These are phyloP conservation scores for Danionella cerebrum DNA, from an alignment of 2,113 vertebrate species.

Conservation along the genomic window DNA sequence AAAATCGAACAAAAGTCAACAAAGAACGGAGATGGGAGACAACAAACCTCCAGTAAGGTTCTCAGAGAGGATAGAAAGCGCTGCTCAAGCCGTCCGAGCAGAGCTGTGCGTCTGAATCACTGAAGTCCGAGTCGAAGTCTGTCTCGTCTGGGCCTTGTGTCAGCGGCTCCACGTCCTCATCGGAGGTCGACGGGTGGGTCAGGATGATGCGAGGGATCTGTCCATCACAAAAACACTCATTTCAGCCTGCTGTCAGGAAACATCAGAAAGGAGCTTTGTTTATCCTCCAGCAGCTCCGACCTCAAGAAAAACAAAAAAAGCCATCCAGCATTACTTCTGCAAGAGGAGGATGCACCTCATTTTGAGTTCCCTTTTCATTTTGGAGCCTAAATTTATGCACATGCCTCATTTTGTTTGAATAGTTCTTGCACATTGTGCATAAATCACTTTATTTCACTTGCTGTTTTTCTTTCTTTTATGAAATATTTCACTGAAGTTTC, in stretches of 20 bases:
- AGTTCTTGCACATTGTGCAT: too few relatives aligned
- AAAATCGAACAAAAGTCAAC: neutral
- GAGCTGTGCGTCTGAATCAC: conserved; percentile 25
- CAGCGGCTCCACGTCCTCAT: conserved; percentile 68
- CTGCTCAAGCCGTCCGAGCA: conserved; percentile 55
- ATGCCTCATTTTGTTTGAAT: too few relatives aligned
- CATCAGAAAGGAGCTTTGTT: too few relatives aligned
- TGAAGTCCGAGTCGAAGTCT: conserved; percentile 36
- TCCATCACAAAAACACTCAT: neutral
- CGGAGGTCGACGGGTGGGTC: conserved; percentile 75
- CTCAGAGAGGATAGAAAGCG: conserved; percentile 62
- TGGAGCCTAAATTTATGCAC: too few relatives aligned
- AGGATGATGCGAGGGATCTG: conserved; percentile 79
- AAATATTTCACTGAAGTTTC: too few relatives aligned
- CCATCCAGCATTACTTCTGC: too few relatives aligned
- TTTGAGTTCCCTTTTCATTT: too few relatives aligned
- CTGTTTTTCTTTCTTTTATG: too few relatives aligned
- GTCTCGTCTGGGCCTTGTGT: conserved; percentile 54
- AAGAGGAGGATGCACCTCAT: too few relatives aligned
- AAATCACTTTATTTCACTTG: too few relatives aligned
- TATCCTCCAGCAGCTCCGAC: too few relatives aligned
- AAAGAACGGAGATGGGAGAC: neutral
- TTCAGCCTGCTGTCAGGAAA: neutral
- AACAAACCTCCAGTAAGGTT: neutral
- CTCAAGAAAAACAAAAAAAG: too few relatives aligned